Evolutionary conservation across 2,888 invertebrate genomes (phyloP), one percentile per base, ranked within the genome.

Genomic region (Xanthia togata): DNA sequence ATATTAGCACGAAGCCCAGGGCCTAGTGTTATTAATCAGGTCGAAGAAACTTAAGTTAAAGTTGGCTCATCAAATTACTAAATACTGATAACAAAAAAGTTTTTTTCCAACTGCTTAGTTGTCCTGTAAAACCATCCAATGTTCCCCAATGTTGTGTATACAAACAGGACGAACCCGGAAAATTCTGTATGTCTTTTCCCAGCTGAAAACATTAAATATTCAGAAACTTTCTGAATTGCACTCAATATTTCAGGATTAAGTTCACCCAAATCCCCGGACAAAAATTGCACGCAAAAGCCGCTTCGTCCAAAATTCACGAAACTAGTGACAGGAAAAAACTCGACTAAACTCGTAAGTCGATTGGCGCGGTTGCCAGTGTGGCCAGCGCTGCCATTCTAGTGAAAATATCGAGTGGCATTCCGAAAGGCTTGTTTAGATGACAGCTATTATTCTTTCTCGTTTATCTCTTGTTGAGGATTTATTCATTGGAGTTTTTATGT

Each of bases 241-340:
- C 70, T 82, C 82, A 84, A 80, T 82, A 79, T 84, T 82, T 87
- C 76, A 79, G 85, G 85, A 81, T 85, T 83, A 79, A 70, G 77
- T 78, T 77, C 85, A 77, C 62, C 53, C 23, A 80, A 83, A 81
- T 79, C 83, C 80, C 38, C 69, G 72, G 81, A 68, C 85, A 78
- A 83, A 85, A 83, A 80, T 83, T 81, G 79, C 79, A 68, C 76
- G 70, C 86, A 64, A 80, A 83, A 87, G 78, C 64, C 81, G 38
- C 72, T 63, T 74, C 71, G 73, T 76, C 75, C 67, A 68, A 84
- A 76, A 84, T 81, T 64, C 70, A 83, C 73, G 78, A 78, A 77
- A 76, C 73, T 78, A 79, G 79, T 84, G 82, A 78, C 87, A 76
- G 79, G 59, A 74, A 82, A 78, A 85, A 84, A 76, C 57, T 74